A percentile compares a stretch with the other conserved stretches of the same genome.
Evolutionary conservation across 1,140 invertebrate genomes (phyloP).

Genomic region (Bemisia tabaci): DNA sequence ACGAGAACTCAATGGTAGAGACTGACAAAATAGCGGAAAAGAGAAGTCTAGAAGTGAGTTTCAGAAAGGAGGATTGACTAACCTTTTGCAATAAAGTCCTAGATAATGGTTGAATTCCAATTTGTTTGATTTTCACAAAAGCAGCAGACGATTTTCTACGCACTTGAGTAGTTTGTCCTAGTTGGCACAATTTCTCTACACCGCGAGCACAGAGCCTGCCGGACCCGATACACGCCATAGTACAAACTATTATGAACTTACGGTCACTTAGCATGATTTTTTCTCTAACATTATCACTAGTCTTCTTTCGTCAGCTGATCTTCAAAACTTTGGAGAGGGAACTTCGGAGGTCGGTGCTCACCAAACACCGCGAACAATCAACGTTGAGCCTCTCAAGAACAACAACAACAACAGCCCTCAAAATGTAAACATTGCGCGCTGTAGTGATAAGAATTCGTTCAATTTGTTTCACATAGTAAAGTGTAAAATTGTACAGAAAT

Average conservation of each 20-base stretch:
- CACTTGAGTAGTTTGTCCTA: constrained; percentile 43
- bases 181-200: constrained; percentile 59
- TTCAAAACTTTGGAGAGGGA: background rate
- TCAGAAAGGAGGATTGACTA: background rate
- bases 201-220: constrained; percentile 60
- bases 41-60: too few species aligned
- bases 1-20: too few species aligned
- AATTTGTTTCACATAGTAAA: too few species aligned
- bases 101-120: constrained; percentile 34
- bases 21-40: too few species aligned
- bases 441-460: too few species aligned
- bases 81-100: constrained; percentile 22
- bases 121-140: constrained; percentile 42
- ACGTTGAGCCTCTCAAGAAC: too few species aligned
- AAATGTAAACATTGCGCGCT: too few species aligned
- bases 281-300: background rate
- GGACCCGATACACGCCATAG: constrained; percentile 62
- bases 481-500: too few species aligned
- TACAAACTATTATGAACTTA: constrained; percentile 45
- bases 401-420: too few species aligned
- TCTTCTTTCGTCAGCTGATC: background rate
- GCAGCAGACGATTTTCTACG: constrained; percentile 36
- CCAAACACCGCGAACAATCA: background rate
- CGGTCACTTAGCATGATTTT: background rate
- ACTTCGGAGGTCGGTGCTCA: background rate